These are phyloP conservation scores for Clarias fuscus DNA, from an alignment of 2,797 vertebrate genomes.

Conservation along the genomic window DNA sequence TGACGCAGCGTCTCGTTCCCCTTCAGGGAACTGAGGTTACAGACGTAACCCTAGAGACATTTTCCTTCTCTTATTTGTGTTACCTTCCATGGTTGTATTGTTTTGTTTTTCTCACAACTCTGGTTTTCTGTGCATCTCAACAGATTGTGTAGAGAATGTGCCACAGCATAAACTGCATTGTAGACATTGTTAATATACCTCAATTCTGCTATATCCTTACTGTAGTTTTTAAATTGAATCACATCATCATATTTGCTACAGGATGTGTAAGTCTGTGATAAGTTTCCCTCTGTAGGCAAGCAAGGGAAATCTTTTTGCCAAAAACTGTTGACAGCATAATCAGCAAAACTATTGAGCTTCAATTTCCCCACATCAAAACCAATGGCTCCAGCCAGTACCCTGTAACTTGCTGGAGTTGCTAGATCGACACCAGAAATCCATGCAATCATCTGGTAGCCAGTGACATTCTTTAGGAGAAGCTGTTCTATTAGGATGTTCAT, in stretches of 20 bases:
- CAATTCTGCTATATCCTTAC: slow-evolving; percentile 67
- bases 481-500: slow-evolving; percentile 70
- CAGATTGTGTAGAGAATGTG: slow-evolving; percentile 19
- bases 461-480: slow-evolving; percentile 66
- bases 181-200: slow-evolving; percentile 32
- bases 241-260: slow-evolving; percentile 56
- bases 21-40: no score
- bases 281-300: neutral
- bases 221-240: slow-evolving; percentile 34
- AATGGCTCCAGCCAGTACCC: no score
- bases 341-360: no score
- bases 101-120: slow-evolving; percentile 61
- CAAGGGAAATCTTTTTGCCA: slow-evolving; percentile 48
- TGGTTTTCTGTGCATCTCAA: slow-evolving; percentile 60
- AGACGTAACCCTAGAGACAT: no score
- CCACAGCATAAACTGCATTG: slow-evolving; percentile 24
- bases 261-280: neutral
- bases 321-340: no score
- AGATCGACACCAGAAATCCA: slow-evolving; percentile 75
- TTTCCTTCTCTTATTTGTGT: no score
- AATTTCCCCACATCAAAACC: no score
- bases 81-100: slow-evolving; percentile 69
- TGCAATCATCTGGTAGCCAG: slow-evolving; percentile 72
- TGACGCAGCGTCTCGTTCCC: no score
- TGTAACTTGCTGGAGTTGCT: slow-evolving; percentile 57